These are phyloP conservation scores for Eclectus roratus DNA, from an alignment of 2,113 vertebrate genomes.

Conservation along the genomic window DNA sequence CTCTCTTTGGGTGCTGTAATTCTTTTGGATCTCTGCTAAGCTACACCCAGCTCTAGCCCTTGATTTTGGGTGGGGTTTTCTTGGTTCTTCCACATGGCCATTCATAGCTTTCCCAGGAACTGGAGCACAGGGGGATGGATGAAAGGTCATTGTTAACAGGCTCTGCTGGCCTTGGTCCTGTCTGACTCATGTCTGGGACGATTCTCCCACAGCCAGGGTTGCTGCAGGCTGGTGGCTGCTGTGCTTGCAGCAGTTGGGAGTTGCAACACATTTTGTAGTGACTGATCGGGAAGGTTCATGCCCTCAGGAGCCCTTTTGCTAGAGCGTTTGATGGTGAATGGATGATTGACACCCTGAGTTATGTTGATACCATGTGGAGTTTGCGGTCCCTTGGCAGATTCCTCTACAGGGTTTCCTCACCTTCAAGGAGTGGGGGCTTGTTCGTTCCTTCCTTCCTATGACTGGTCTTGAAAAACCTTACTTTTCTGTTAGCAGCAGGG, in stretches of 20 bases:
- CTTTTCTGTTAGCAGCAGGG: not conserved
- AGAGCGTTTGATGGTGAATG: rapidly evolving
- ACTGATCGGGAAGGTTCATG: not conserved
- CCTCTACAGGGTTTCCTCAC: not conserved
- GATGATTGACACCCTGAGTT: not conserved
- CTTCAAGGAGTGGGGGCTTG: not conserved
- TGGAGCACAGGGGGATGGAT: not conserved
- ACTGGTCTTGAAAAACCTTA: not conserved
- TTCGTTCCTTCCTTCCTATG: not conserved
- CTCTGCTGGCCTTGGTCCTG: rapidly evolving
- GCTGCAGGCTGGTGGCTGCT: not conserved
- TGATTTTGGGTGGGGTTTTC: not conserved
- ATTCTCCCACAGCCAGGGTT: not conserved
- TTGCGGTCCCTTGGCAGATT: not conserved
- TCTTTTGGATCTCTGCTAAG: not conserved
- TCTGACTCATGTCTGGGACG: not conserved
- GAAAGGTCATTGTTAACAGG: not conserved
- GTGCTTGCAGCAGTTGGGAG: not conserved
- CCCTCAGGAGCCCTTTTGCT: not conserved
- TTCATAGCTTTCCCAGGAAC: not conserved
- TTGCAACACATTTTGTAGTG: not conserved
- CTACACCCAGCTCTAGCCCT: not conserved
- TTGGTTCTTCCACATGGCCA: not conserved
- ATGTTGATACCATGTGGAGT: not conserved
- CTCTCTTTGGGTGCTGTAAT: not conserved